These are phyloP conservation scores for mouse (Mus musculus) DNA, from an alignment of 2,113 vertebrate genomes.

Conservation along the genomic window GRCm39 chr16:75994501-75995000, in stretches of 20 bases:
- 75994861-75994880: neutral
- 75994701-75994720: conserved; percentile 72
- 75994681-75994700: conserved; percentile 70
- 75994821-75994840: conserved; percentile 66
- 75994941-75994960: neutral
- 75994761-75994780: conserved; percentile 70
- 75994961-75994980: no score
- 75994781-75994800: conserved; percentile 51
- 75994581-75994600: conserved; percentile 47
- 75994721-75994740: conserved; percentile 72
- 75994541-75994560: conserved; percentile 3
- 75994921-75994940: neutral
- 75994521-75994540: conserved; percentile 39
- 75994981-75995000: neutral
- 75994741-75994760: conserved; percentile 69
- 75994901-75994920: conserved; percentile 4
- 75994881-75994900: neutral
- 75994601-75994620: conserved; percentile 25
- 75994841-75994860: neutral
- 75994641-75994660: conserved; percentile 63
- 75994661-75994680: conserved; percentile 64
- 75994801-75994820: conserved; percentile 57
- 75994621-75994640: conserved; percentile 52
- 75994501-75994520: neutral
- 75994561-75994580: conserved; percentile 52